A percentile compares a stretch with the other conserved stretches of the same genome.
phyloP scores from a whole-genome alignment of 1,140 invertebrate genomes.

The Euura lappo region DNA sequence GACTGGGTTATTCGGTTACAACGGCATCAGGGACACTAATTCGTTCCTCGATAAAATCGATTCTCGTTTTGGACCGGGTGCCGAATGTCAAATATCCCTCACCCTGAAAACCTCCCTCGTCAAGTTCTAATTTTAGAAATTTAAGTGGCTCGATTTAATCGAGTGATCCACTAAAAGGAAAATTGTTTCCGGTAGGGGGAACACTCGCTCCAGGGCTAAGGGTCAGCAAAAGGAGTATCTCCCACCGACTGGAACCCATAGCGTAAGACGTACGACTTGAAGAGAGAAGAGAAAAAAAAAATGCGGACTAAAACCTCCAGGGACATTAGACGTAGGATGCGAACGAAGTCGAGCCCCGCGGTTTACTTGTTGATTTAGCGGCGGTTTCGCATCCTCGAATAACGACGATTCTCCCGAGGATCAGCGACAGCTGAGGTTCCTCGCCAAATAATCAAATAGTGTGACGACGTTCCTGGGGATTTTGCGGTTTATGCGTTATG shows the following conservation, averaged over 20 bases:
- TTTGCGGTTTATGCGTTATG: too few relatives aligned
- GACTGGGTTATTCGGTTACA: slow-evolving; percentile 6
- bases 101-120: background rate
- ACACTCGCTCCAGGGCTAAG: background rate
- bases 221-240: background rate
- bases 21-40: background rate
- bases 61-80: slow-evolving; percentile 6
- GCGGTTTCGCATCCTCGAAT: background rate
- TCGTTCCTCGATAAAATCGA: slow-evolving; percentile 5
- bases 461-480: too few relatives aligned
- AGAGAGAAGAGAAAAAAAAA: background rate
- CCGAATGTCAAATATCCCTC: background rate
- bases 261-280: too few relatives aligned
- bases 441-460: too few relatives aligned
- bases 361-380: slow-evolving; percentile 1
- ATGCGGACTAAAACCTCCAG: background rate
- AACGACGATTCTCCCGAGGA: background rate
- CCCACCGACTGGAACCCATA: background rate
- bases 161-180: background rate
- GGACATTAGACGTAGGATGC: background rate
- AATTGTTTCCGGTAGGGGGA: background rate
- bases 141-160: slow-evolving; percentile 7
- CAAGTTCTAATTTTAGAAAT: background rate
- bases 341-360: background rate
- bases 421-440: too few relatives aligned